Base-by-base conservation (phyloP, 2,888 invertebrate species). In the Dusona sp. region DNA sequence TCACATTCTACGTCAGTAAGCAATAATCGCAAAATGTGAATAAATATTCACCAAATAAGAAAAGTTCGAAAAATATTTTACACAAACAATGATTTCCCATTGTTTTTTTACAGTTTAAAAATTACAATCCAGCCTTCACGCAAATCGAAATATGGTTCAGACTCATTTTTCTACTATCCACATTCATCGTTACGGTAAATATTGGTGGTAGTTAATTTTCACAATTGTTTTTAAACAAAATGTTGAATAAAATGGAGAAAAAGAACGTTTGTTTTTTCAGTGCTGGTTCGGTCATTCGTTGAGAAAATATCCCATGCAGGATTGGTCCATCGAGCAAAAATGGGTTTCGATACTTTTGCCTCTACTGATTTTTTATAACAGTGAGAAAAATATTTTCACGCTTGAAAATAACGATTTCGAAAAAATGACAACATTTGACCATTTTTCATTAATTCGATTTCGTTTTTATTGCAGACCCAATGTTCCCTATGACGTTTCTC, bases 281-380 rank as follows among this genome's bases (percentile, higher is more conserved):
- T 98, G 98, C 93, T 98, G 98, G 97, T 99, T 98, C 94, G 97
- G 98, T 54, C 98, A 98, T 94, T 96, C 97, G 0, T 95, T 99
- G 89, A 95, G 98, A 89, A 98, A 97, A 93, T 99, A 98, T 94
- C 96, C 97, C 0, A 95, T 98, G 65, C 96, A 97, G 90, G 98
- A 99, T 94, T 99, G 99, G 99, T 98, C 99, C 0, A 98, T 99
- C 91, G 99, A 99, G 94, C 99, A 99, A 93, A 98, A 98, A 94
- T 99, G 99, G 99, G 96, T 99, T 94, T 97, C 98, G 0, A 95
- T 98, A 57, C 95, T 99, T 79, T 95, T 99, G 89, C 98, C 99
- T 0, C 95, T 98, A 36, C 95, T 99, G 16, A 95, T 99, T 88
- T 96, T 99, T 25, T 99, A 98, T 92, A 97, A 99, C 94, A 98